Base-by-base conservation (phyloP, 2,888 invertebrate species). In the Thymelicus acteon region DNA sequence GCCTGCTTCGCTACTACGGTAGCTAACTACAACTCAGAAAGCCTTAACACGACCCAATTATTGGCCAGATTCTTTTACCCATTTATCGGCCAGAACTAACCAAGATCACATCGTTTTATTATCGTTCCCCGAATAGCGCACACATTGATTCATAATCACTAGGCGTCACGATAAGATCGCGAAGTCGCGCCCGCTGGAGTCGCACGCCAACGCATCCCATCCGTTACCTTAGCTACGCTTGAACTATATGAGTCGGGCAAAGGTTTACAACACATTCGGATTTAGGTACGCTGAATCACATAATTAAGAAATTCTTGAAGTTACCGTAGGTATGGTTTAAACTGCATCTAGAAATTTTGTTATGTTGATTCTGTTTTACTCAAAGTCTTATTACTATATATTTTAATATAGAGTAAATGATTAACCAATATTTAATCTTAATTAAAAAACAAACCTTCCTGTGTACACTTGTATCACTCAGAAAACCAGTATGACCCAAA, bases 141-240 rank as follows among this genome's bases (percentile, higher is more conserved):
- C 74, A 71, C 67, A 66, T 73, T 75, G 78, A 79, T 79, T 78
- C 77, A 77, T 76, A 76, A 77, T 75, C 75, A 78, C 78, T 80
- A 75, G 76, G 52, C 74, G 76, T 78, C 80, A 82, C 64, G 86
- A 84, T 86, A 83, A 78, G 79, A 79, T 72, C 47, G 64, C 67
- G 60, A 44, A 80, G 80, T 76, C 74, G 75, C 80, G 80, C 79
- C 80, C 76, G 79, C 80, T 71, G 79, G 76, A 76, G 75, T 84
- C 82, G 74, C 83, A 84, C 85, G 84, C 89, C 82, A 82, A 87
- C 89, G 78, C 84, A 70, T n/a, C 40, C 64, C 71, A 73, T 62
- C 44, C 49, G 63, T 68, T 64, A 57, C 54, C 67, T 72, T 73
- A 47, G 71, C 67, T 73, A 73, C 52, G 70, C 68, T 73, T 71